Base-by-base conservation (phyloP, 1,140 invertebrate genomes). In the Zaprionus gabonicus region DNA sequence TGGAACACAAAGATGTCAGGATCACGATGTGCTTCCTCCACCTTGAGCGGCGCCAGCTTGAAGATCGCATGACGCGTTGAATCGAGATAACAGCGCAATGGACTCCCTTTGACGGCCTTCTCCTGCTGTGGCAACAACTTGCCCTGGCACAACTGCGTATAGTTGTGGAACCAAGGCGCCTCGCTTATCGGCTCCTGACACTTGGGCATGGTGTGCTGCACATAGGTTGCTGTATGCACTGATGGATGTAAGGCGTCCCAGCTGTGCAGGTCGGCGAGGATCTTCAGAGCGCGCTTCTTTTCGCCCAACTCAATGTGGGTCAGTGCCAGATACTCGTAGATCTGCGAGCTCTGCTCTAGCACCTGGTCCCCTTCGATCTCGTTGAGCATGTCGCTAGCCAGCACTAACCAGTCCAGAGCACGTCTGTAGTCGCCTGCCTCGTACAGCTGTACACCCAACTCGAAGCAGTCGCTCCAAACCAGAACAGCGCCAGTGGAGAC, bases 1-100 rank as follows among this genome's bases (percentile, higher is more conserved):
- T 99, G 96, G 93, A 96, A 99, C 13, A 99, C 94, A 57, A 97
- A 94, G 74, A 99, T 96, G 57, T 95, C 95, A 0, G 99, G 99
- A 28, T 97, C 94, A 9, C 96, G 92, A 93, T 96, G 97, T 17
- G 96, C 95, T 78, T 97, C 95, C 93, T 99, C 99, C 84, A 98
- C 95, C 93, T 99, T 99, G 53, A 99, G 95, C 0, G 98, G 98
- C 0, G 96, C 96, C 25, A 99, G 93, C 64, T 95, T 94, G 4
- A 98, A 93, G 84, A 96, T 96, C 0, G 97, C 96, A 75, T 96
- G 94, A 65, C 95, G 94, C 27, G 94, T 94, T 57, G 94, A 94
- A 34, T 95, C 93, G 88, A 98, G 98, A 46, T 95, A 95, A 93
- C 98, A 99, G 66, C 94, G 94, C 3, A 98, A 93, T 12, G 36